Evolutionary conservation across 2,888 invertebrate genomes (phyloP), one percentile per base, ranked within the genome.

Genomic region (Athalia rosae): DNA sequence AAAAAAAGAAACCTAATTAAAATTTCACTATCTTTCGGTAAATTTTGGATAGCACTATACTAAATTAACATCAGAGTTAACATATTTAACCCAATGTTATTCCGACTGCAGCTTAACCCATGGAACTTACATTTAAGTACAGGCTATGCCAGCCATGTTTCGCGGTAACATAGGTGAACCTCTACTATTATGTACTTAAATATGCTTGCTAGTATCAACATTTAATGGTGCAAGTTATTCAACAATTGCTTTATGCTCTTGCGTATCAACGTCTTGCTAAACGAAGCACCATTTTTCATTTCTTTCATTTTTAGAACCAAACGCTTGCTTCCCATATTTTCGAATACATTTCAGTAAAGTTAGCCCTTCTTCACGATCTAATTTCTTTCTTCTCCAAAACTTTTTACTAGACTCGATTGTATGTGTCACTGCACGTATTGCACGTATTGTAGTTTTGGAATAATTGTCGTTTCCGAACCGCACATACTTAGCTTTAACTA

Each of bases 101-200:
- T 88, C 87, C 87, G 89, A 87, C 89, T 89, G 88, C 88, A 85
- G 89, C 88, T 87, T 89, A 87, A 89, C 86, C 87, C 84, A 86
- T 81, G 89, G 89, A 71, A 89, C 82, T 88, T 87, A 85, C 84
- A 84, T 86, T 87, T 87, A 86, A 87, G 82, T 86, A 87, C 85
- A 83, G 86, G 85, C 87, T 87, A 86, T 85, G 28, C 28, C 88
- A 82, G 84, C 87, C 84, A 85, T 87, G 86, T 85, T 84, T 85
- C 84, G 88, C 88, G 87, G 87, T 88, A 87, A 80, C 79, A 87
- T 89, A 89, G 89, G 89, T 90, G 89, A 90, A 86, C 86, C 80
- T 85, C 82, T 85, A 85, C 82, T 84, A 83, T 85, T 82, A 84
- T 78, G 81, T 84, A 81, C 80, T 82, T 80, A 80, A 81, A 81